These are phyloP conservation scores for Orussus abietinus DNA, from an alignment of 1,140 invertebrate genomes.

Conservation along the genomic window DNA sequence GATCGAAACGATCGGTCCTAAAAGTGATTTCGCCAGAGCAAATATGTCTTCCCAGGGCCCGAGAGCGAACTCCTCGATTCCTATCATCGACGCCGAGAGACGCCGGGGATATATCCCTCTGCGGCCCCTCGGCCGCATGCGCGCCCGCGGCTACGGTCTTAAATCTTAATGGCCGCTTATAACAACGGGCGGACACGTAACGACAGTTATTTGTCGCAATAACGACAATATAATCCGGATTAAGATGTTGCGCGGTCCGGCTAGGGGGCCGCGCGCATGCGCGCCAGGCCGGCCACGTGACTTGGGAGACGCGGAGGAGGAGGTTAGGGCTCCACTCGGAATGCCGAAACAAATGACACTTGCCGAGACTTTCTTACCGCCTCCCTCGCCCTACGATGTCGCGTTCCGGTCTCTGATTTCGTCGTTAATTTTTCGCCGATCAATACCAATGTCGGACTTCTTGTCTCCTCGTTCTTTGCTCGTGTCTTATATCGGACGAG, in stretches of 20 bases:
- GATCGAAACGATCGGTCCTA: too few relatives aligned
- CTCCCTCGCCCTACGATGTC: conserved; percentile 16
- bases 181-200: background rate
- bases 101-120: too few relatives aligned
- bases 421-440: conserved; percentile 43
- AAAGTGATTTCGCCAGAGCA: too few relatives aligned
- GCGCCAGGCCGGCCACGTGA: too few relatives aligned
- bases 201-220: conserved; percentile 18
- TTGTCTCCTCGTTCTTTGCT: conserved; percentile 18
- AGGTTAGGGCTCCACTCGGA: conserved; percentile 2
- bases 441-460: conserved; percentile 40
- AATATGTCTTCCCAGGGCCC: too few relatives aligned
- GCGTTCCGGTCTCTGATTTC: conserved; percentile 44
- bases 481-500: too few relatives aligned
- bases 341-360: conserved; percentile 39
- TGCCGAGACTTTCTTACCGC: conserved; percentile 32
- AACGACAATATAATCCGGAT: conserved; percentile 20
- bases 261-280: too few relatives aligned
- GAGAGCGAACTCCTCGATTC: too few relatives aligned
- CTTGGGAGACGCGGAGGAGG: too few relatives aligned
- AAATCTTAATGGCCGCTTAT: conserved; percentile 1
- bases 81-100: too few relatives aligned
- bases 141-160: too few relatives aligned
- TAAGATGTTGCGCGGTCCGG: conserved; percentile 13
- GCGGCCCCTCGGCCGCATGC: too few relatives aligned